Evolutionary conservation across 2,113 vertebrate genomes (phyloP), one percentile per base, ranked within the genome.

Genomic region (Pseudonaja textilis): DNA sequence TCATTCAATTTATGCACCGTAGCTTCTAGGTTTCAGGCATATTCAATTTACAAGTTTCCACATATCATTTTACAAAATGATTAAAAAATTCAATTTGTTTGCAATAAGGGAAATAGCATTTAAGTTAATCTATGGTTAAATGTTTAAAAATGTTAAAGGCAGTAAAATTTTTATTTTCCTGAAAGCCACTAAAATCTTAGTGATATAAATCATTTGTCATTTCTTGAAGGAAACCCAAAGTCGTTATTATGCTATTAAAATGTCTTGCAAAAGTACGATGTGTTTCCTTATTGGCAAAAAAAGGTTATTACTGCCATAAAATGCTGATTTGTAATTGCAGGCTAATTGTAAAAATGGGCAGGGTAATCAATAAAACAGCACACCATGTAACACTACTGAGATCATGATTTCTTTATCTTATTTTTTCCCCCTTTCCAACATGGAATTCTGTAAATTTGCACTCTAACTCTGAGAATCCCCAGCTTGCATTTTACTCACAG

Each of bases 191-290:
- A 86, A 90, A 57, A 52, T 61, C 89, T 90, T 39, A 87, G 93
- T 64, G 34, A 74, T 29, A 3, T 94, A 85, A 93, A 74, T 64
- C 87, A 85, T 88, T 93, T 61, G 50, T 92, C 91, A 61, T 61
- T 90, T 92, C 52, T 95, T 39, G 50, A 89, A 57, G 4, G 9
- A 39, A 61, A 74, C 8, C 42, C 16, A 26, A 52, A 12, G 64
- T 34, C 26, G 0, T 89, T 3, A 45, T 45, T 1, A 91, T 69
- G 23, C 8, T 87, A 85, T 87, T 23, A 69, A 85, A 0, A 1
- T 91, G 59, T 42, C 87, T 94, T 94, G 25, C 74, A 93, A 89
- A 88, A 89, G 92, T 0, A 0, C 74, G 1, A 81, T 81, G 69
- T 81, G 39, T 81, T 81, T 18, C 34, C 22, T 81, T 81, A 42